Evolutionary conservation across 2,797 vertebrate genomes (phyloP).

Genomic region (Taenioides sp.): DNA sequence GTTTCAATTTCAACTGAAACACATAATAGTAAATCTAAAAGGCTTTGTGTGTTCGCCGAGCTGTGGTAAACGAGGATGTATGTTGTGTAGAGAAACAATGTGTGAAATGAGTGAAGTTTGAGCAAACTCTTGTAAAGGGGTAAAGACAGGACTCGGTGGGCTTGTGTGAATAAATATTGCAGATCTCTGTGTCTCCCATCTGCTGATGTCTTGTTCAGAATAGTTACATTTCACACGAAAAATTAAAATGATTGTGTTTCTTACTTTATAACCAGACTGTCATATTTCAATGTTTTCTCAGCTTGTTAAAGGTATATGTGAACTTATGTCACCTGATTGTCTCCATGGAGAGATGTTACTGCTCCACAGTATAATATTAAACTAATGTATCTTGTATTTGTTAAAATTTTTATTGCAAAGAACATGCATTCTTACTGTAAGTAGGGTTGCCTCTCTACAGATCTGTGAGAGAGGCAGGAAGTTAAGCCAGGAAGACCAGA

Average conservation of each 20-base stretch:
- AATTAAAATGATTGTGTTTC: neutral
- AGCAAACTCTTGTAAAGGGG: conserved; percentile 30
- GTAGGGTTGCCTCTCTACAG: no score
- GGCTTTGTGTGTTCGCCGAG: conserved; percentile 22
- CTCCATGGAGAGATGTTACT: neutral
- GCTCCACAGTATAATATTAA: neutral
- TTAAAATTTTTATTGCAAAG: neutral
- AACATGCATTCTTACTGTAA: no score
- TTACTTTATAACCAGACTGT: neutral
- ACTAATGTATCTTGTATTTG: neutral
- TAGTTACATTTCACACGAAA: conserved; percentile 4
- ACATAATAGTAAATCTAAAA: conserved; percentile 17
- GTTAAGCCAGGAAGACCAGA: no score
- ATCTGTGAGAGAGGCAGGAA: no score
- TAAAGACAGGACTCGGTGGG: conserved; percentile 32
- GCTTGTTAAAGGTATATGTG: conserved; percentile 11
- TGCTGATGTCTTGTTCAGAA: conserved; percentile 18
- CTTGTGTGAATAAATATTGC: conserved; percentile 38
- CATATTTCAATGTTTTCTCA: conserved; percentile 16
- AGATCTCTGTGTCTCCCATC: conserved; percentile 26
- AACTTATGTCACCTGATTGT: neutral
- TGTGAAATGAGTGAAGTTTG: conserved; percentile 33
- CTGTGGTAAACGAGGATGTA: conserved; percentile 5
- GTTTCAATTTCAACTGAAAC: conserved; percentile 27
- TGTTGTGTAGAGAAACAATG: conserved; percentile 15